Conservation (phyloP, 1,140 invertebrate species). For the Trichonephila clavipes region DNA sequence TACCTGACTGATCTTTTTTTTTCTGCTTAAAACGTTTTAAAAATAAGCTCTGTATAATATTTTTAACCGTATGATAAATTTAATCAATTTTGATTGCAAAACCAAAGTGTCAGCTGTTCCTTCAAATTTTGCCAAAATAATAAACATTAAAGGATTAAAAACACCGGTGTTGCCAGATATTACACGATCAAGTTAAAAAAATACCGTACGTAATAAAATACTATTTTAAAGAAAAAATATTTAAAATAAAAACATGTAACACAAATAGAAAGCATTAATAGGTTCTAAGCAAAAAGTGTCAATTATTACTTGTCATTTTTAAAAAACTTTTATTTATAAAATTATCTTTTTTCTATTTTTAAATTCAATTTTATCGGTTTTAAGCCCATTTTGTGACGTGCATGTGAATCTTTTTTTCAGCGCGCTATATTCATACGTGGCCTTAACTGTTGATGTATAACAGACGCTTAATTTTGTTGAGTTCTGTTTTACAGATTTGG, state of each 20-base stretch:
- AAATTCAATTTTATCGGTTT: not conserved
- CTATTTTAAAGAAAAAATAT: not conserved
- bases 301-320: not conserved
- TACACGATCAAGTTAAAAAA: not conserved
- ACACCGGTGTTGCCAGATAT: conserved; percentile 46
- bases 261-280: not conserved
- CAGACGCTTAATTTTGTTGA: conserved; percentile 25
- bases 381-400: not conserved
- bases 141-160: not conserved
- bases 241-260: not conserved
- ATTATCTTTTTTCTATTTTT: not conserved
- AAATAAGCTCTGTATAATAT: not conserved
- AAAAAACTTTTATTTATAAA: not conserved
- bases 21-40: not conserved
- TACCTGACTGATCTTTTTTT: not conserved
- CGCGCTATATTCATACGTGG: conserved; percentile 42
- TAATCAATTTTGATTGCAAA: not conserved
- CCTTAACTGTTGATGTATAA: conserved; percentile 58
- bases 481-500: conserved; percentile 44
- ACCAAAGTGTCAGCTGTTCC: not conserved
- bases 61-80: not conserved
- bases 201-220: not conserved
- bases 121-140: not conserved
- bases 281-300: not conserved
- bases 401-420: conserved; percentile 10